Conservation (phyloP, 30 jellyfish, hydroid and myxozoan genomes). For the Aurelia sp. region DNA sequence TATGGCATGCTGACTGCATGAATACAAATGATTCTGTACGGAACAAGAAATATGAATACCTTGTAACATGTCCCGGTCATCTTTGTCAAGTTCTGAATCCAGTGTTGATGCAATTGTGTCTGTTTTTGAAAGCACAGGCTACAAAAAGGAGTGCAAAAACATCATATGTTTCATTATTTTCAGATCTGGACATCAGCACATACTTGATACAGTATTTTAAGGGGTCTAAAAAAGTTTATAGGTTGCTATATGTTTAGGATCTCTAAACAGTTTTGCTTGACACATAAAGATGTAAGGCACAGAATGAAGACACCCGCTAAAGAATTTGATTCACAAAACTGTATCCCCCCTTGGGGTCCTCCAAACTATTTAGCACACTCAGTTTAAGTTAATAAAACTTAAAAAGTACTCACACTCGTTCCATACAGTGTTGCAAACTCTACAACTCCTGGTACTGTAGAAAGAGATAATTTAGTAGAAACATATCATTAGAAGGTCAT, state of each 20-base stretch:
- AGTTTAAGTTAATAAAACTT: background rate
- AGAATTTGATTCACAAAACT: no score
- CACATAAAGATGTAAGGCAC: no score
- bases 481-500: background rate
- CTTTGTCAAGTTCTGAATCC: conserved; percentile 75
- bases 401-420: conserved; percentile 56
- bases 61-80: conserved; percentile 87
- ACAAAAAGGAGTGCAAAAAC: background rate
- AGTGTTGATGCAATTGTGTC: conserved; percentile 60
- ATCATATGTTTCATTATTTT: no score
- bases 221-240: no score
- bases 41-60: conserved; percentile 31
- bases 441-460: conserved; percentile 68
- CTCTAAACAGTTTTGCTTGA: no score
- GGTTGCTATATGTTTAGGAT: no score
- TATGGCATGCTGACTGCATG: background rate
- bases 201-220: no score
- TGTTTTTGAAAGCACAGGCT: conserved; percentile 57
- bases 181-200: no score
- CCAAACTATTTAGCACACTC: background rate
- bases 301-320: no score
- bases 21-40: background rate
- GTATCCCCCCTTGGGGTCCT: no score
- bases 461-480: background rate
- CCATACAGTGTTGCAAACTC: conserved; percentile 75